Conservation (phyloP, 2,797 vertebrate genomes). For the Dendrocincla tyrannina region DNA sequence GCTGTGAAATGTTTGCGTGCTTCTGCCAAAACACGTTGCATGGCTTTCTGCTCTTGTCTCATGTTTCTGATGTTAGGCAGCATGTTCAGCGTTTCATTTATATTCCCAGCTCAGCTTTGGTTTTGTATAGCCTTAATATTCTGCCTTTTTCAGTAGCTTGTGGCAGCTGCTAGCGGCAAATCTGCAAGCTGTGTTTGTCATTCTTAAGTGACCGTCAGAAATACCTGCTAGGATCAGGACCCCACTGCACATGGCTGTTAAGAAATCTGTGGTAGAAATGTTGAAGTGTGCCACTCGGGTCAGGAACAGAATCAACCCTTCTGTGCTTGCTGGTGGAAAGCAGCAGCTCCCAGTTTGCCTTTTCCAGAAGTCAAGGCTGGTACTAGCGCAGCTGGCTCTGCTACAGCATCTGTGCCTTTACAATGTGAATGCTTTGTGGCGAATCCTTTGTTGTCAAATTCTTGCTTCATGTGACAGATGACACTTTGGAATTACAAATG, state of each 20-base stretch:
- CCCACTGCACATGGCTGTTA: neutral
- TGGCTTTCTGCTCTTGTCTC: constrained; percentile 68
- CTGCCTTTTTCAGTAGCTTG: neutral
- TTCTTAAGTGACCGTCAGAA: neutral
- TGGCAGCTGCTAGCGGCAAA: constrained; percentile 27
- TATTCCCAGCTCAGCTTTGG: constrained; percentile 42
- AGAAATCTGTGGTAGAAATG: neutral
- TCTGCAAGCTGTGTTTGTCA: neutral
- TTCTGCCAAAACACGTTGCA: constrained; percentile 72
- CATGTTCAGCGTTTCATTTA: constrained; percentile 58
- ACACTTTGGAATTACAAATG: neutral
- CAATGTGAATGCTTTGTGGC: neutral
- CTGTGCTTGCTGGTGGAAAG: neutral
- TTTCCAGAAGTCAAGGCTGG: neutral
- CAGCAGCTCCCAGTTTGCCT: neutral
- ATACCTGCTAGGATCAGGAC: neutral
- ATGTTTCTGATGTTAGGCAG: constrained; percentile 64
- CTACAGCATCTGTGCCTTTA: neutral
- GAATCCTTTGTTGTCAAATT: neutral
- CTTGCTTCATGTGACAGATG: neutral
- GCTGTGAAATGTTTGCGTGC: constrained; percentile 63
- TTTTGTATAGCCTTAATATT: neutral
- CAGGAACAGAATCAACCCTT: neutral
- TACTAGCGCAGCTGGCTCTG: neutral
- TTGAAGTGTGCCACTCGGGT: neutral